Conservation (phyloP, 2,113 vertebrate genomes). For the Mellivora capensis region DNA sequence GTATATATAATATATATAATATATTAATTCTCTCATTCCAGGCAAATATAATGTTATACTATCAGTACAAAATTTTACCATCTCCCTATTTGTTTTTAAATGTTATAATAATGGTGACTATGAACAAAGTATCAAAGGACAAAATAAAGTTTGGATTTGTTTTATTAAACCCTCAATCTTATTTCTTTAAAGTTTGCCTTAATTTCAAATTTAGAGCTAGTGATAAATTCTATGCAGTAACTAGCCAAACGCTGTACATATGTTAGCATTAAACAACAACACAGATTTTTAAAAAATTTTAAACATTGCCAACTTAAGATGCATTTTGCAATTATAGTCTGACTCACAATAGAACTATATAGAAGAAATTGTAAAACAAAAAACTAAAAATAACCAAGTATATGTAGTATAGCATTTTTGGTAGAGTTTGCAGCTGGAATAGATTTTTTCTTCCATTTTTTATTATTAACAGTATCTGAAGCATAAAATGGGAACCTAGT, state of each 20-base stretch:
- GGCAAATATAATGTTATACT: background rate
- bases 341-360: background rate
- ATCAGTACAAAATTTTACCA: background rate
- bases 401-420: background rate
- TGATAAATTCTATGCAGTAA: background rate
- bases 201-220: background rate
- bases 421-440: constrained; percentile 12
- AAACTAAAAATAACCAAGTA: background rate
- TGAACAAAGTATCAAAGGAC: background rate
- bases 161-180: background rate
- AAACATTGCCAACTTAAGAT: background rate
- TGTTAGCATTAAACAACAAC: background rate
- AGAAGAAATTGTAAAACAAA: constrained; percentile 30
- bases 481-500: background rate
- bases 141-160: background rate
- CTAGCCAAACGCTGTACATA: background rate
- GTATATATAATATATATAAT: no score
- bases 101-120: background rate
- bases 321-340: background rate
- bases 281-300: background rate
- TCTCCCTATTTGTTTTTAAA: background rate
- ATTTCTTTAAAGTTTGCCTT: constrained; percentile 6
- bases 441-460: background rate
- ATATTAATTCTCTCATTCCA: background rate
- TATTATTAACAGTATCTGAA: constrained; percentile 42